A percentile compares a stretch with the other conserved stretches of the same genome.
phyloP scores from a whole-genome alignment of 2,797 vertebrate species.

The Falco biarmicus region DNA sequence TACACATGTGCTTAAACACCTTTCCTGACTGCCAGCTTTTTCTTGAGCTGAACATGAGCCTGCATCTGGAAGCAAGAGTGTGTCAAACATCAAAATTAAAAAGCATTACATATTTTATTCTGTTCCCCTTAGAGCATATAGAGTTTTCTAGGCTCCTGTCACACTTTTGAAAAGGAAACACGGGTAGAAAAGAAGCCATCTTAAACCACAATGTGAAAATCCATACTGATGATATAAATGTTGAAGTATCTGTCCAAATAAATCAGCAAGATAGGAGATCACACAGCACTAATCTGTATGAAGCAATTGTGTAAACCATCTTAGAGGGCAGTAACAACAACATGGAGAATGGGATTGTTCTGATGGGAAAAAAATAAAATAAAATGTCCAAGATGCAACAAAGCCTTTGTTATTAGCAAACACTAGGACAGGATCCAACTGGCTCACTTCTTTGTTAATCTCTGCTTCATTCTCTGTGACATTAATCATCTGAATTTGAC shows the following conservation, averaged over 20 bases:
- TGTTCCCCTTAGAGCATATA: not conserved
- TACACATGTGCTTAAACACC: not conserved
- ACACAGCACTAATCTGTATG: not conserved
- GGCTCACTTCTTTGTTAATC: conserved; percentile 28
- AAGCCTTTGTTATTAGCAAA: conserved; percentile 14
- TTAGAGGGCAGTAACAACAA: not conserved
- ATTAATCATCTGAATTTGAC: conserved; percentile 30
- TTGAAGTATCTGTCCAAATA: conserved; percentile 25
- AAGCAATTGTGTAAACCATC: not conserved
- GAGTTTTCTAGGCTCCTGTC: not conserved
- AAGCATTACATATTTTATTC: not conserved
- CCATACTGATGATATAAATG: not conserved
- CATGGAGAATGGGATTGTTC: not conserved
- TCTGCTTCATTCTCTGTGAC: not conserved
- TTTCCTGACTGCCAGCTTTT: not conserved
- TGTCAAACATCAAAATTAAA: not conserved
- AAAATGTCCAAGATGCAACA: not conserved
- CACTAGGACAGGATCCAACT: not conserved
- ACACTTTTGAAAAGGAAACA: not conserved
- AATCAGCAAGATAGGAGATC: not conserved
- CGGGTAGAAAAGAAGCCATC: not conserved
- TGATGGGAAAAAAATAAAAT: not conserved
- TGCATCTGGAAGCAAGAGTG: not conserved
- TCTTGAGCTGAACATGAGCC: not conserved
- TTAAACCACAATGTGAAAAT: not conserved